phyloP scores from a whole-genome alignment of 2,113 vertebrate species.

The Gasterosteus aculeatus region DNA sequence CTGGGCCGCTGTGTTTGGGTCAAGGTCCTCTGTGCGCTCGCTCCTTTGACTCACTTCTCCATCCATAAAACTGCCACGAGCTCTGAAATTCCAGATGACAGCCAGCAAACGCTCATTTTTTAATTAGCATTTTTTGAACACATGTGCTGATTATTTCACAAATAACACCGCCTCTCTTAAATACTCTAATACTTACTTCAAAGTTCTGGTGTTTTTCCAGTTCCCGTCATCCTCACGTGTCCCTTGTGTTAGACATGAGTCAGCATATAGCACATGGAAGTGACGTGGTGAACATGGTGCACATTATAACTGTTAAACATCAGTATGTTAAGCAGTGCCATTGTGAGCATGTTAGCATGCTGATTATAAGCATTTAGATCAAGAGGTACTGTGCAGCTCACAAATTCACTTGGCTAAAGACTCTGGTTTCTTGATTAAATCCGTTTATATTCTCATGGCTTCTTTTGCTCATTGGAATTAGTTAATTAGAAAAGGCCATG shows the following conservation, averaged over 20 bases:
- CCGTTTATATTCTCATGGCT: neutral
- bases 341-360: neutral
- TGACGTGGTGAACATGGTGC: neutral
- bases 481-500: neutral
- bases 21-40: slow-evolving; percentile 57
- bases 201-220: neutral
- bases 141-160: neutral
- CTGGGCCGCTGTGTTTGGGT: slow-evolving; percentile 33
- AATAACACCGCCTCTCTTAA: neutral
- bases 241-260: neutral
- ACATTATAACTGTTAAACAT: neutral
- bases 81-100: slow-evolving; percentile 44
- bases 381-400: neutral
- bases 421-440: neutral
- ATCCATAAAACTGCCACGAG: slow-evolving; percentile 21
- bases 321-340: neutral
- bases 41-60: slow-evolving; percentile 43
- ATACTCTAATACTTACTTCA: neutral
- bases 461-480: neutral
- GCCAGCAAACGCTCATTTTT: slow-evolving; percentile 7
- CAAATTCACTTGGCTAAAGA: neutral
- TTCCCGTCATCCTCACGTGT: neutral
- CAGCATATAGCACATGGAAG: neutral
- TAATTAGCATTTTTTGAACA: neutral
- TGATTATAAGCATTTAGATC: neutral